phyloP scores from a whole-genome alignment of 2,797 vertebrate genomes.

The Botia almorhae region DNA sequence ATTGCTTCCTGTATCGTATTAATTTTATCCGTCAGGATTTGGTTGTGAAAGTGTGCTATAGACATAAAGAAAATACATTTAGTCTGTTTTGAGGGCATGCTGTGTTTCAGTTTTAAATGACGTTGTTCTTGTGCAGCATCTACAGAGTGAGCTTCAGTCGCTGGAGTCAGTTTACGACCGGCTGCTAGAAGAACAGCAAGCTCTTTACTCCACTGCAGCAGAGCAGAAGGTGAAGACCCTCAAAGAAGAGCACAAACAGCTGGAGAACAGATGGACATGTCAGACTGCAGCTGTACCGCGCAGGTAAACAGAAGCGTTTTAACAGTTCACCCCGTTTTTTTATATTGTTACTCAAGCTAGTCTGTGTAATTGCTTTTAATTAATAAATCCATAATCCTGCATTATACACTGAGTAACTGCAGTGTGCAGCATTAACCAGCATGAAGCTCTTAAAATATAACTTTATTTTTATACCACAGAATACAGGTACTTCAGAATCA shows the following conservation, averaged over 20 bases:
- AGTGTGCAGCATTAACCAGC: neutral
- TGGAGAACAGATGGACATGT: constrained; percentile 79
- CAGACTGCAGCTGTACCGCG: constrained; percentile 81
- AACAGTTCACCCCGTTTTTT: too few relatives aligned
- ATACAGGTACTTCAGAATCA: constrained; percentile 81
- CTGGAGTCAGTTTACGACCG: constrained; percentile 73
- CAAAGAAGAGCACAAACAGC: constrained; percentile 76
- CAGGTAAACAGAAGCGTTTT: constrained; percentile 73
- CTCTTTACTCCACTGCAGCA: constrained; percentile 80
- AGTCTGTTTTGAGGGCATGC: neutral
- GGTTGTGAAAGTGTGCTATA: neutral
- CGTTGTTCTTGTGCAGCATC: constrained; percentile 71
- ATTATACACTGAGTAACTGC: neutral
- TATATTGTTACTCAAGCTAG: neutral
- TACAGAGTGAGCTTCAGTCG: constrained; percentile 78
- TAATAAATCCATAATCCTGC: neutral
- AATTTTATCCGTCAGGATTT: neutral
- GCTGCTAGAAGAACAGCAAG: constrained; percentile 77
- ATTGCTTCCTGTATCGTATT: too few relatives aligned
- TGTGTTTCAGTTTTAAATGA: neutral
- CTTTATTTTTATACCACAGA: constrained; percentile 68
- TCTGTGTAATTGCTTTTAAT: neutral
- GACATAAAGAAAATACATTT: too few relatives aligned
- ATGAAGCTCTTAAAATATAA: neutral
- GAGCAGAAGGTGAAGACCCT: constrained; percentile 76